Conservation (phyloP, 2,797 vertebrate genomes). For the Pempheris klunzingeri region DNA sequence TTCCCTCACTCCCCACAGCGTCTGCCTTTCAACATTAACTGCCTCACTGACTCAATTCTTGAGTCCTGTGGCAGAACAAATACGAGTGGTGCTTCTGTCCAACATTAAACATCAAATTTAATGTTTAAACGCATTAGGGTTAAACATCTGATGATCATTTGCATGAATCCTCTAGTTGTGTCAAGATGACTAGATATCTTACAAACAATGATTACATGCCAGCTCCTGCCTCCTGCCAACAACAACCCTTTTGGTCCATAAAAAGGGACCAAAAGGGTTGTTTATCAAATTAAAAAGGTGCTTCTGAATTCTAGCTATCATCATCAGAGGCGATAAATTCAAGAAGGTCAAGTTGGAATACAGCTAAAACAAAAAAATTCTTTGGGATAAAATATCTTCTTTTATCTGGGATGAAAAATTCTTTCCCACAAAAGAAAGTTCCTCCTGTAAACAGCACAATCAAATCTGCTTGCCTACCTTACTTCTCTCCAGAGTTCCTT, state of each 20-base stretch:
- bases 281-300: neutral
- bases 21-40: neutral
- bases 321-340: neutral
- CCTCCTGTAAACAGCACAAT: constrained; percentile 8
- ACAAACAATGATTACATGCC: neutral
- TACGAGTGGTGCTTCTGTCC: neutral
- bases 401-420: no score
- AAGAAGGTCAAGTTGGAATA: neutral
- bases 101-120: neutral
- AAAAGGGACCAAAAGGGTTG: neutral
- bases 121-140: neutral
- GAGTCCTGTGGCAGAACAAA: neutral
- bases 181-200: neutral
- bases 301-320: no score
- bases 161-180: neutral
- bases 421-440: neutral
- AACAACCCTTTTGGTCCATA: neutral
- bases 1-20: neutral
- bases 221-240: neutral
- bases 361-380: neutral
- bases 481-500: constrained; percentile 1
- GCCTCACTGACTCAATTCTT: neutral
- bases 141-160: constrained; percentile 3
- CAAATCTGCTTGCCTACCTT: neutral
- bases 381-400: neutral